Base-by-base conservation (phyloP, 2,797 vertebrate species). In the Anguilla anguilla region DNA sequence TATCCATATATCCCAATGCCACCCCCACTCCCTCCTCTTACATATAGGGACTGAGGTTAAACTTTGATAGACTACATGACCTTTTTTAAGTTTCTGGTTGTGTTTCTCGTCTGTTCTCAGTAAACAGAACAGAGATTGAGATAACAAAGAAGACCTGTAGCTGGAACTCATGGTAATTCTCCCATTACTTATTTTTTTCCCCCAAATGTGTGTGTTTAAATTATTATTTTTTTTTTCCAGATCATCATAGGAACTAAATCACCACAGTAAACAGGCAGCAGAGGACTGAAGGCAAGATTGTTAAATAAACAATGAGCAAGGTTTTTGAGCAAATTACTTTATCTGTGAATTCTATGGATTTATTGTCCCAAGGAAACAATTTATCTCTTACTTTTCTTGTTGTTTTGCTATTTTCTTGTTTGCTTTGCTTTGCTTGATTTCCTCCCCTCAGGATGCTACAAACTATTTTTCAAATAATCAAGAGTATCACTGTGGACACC, bases 341-440 rank as follows among this genome's bases (percentile, higher is more conserved):
- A 83, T 83, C 82, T 83, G 46, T 25, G n/a, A 83, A 83, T 51
- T 51, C 82, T 51, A 53, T 83, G 82, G 25, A 83, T 53, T 51
- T 51, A 49, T 72, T 72, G 31, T 72, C 28, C 69, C 28, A 35
- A 31, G 31, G 69, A 72, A 31, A 74, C 13, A 74, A 74, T 74
- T 74, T 74, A 31, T 31, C 69, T 74, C 10, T 31, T 17, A 39
- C 69, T 74, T 74, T 74, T 74, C 69, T 6, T 31, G 15, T 4
- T 74, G 28, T 74, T 46, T 74, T 79, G 15, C 15, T 43, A 6
- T 79, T 79, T 39, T 22, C 35, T 43, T 79, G 17, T 79, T 74
- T 79, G 43, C 39, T 46, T 79, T 46, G 35, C 17, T 46, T 79
- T 43, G 35, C 4, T 43, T 79, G 74, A 22, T 19, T 43, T 79